These are phyloP conservation scores for Papilio aristodemus DNA, from an alignment of 1,140 invertebrate species.

Conservation along the genomic window DNA sequence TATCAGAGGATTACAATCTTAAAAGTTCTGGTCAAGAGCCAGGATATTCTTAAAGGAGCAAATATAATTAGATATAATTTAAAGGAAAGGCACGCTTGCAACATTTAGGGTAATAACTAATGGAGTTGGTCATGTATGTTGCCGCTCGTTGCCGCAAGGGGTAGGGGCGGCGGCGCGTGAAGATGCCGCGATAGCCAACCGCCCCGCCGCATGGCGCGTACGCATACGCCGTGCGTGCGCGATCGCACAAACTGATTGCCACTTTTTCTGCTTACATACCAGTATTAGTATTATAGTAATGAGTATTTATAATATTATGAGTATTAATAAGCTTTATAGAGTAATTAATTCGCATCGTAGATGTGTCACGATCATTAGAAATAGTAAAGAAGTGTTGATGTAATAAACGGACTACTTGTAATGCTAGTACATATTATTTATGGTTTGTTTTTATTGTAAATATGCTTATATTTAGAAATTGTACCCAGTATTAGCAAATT, in stretches of 20 bases:
- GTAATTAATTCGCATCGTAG: slow-evolving; percentile 15
- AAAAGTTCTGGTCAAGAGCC: not conserved
- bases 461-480: no score
- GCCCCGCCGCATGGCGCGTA: slow-evolving; percentile 60
- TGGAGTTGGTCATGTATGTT: slow-evolving; percentile 33
- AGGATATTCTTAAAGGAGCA: not conserved
- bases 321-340: slow-evolving; percentile 14
- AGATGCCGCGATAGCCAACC: slow-evolving; percentile 68
- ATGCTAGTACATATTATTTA: not conserved
- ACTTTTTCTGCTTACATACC: slow-evolving; percentile 19
- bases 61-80: slow-evolving; percentile 24
- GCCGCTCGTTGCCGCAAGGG: slow-evolving; percentile 40
- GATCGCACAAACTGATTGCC: slow-evolving; percentile 38
- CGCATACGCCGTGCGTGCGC: slow-evolving; percentile 36
- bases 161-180: slow-evolving; percentile 59
- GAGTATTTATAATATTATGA: no score
- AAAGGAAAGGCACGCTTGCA: slow-evolving; percentile 13
- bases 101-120: slow-evolving; percentile 35
- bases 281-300: no score
- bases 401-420: not conserved
- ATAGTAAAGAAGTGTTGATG: slow-evolving; percentile 19
- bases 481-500: no score
- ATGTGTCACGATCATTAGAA: not conserved
- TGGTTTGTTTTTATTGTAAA: not conserved
- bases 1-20: not conserved